These are phyloP conservation scores for Amphipoea oculea DNA, from an alignment of 2,888 invertebrate species.

Conservation along the genomic window DNA sequence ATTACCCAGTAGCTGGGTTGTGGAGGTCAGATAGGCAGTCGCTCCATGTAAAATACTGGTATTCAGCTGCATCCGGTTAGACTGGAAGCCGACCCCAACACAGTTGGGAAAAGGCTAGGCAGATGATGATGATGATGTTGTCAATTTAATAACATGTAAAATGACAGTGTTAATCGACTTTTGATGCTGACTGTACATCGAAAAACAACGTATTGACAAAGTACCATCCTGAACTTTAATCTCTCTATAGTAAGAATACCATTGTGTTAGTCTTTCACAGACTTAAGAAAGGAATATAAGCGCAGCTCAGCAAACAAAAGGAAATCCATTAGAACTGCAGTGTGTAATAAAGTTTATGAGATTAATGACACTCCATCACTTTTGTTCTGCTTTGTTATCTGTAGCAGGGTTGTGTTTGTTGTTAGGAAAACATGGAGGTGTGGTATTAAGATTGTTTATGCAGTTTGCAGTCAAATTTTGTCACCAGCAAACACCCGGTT, in stretches of 20 bases:
- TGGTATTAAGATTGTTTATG: neutral
- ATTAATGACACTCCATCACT: constrained; percentile 54
- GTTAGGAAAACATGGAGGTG: neutral
- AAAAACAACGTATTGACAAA: neutral
- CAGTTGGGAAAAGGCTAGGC: too few relatives aligned
- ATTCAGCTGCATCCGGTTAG: too few relatives aligned
- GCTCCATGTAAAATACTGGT: too few relatives aligned
- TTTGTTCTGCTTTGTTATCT: constrained; percentile 43
- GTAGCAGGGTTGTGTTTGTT: neutral
- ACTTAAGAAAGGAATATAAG: constrained; percentile 38
- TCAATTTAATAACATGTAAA: too few relatives aligned
- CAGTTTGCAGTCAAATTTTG: neutral
- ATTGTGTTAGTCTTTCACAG: neutral
- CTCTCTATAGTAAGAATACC: neutral
- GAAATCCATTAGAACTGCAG: constrained; percentile 59
- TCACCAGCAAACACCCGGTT: neutral
- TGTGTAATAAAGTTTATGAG: constrained; percentile 62
- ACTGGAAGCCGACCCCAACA: too few relatives aligned
- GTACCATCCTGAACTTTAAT: neutral
- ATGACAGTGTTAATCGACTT: too few relatives aligned
- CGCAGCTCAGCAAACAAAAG: constrained; percentile 56
- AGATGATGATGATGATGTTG: too few relatives aligned
- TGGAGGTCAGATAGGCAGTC: too few relatives aligned
- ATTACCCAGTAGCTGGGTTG: too few relatives aligned
- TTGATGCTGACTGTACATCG: neutral